Evolutionary conservation across 2,888 invertebrate species (phyloP), one percentile per base, ranked within the genome.

Genomic region (Xanthorhoe spadicearia): DNA sequence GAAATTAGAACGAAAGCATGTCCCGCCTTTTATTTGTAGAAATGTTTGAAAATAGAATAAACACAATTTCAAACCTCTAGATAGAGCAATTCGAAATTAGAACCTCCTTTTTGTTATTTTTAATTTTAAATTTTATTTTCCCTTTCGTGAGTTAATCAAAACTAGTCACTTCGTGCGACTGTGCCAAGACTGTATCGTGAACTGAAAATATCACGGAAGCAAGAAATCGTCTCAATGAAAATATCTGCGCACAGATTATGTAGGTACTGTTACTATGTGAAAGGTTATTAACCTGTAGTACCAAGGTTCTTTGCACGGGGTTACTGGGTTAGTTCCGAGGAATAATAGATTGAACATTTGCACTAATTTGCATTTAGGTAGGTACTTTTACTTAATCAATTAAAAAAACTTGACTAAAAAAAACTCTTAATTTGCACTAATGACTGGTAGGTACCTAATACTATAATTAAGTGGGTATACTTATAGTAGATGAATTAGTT

Each of bases 161-260:
- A 32, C 10, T 23, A 5, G 57, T 17, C 28, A 10, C 35, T 50
- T 51, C 50, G 43, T 8, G 43, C 38, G 38, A 13, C 13, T 43
- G 3, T 13, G 13, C 38, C 13, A 43, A 58, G 54, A 58, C 17
- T 58, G 60, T 50, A 53, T 43, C 57, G 50, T 53, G 59, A 9
- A 69, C 69, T 69, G 63, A 43, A 69, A 63, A 60, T 48, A 59
- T 35, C 23, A 13, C 68, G 62, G 59, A 61, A 58, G 32, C 15
- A 28, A 46, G 18, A n/a, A 32, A 10, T 50, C 32, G 23, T 18
- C 50, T 49, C 17, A 49, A 46, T 58, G 52, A 35, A 63, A 58
- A 58, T 35, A 58, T 61, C 19, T 32, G 49, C 10, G 17, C 43
- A 23, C 57, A 46, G 59, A 48, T 58, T 48, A 9, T 17, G 13